Base-by-base conservation (phyloP, 2,113 vertebrate genomes). In the Charadrius vociferus region DNA sequence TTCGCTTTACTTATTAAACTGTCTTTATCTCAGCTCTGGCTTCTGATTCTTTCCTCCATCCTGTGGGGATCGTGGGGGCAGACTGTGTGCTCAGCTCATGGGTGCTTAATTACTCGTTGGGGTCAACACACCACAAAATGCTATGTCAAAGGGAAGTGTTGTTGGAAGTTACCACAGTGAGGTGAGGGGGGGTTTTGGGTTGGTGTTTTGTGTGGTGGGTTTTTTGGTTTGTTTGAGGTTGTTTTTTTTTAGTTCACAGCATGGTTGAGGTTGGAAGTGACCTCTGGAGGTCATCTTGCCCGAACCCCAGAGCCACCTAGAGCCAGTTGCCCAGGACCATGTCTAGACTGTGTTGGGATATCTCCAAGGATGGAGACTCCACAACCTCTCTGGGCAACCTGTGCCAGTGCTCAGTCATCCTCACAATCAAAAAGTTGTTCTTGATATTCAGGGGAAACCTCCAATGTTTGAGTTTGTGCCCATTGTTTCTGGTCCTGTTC, bases 321-420 rank as follows among this genome's bases (percentile, higher is more conserved):
- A 65, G 12, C n/a, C 11, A 3, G 5, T 58, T 61, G 34, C 61
- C 1, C 0, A 41, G 41, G 27, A 34, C 50, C 9, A 1, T n/a
- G 20, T 85, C 24, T 17, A 56, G 29, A 15, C 4, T 3, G 17
- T 32, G 12, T 41, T 45, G 68, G 45, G 43, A 2, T 70, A 1
- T 36, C 23, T 85, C 39, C 36, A 45, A 58, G 32, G 20, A 39
- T 37, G 15, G 20, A 71, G n/a, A 53, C 36, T 19, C n/a, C 8
- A 20, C 21, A 29, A 20, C 4, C 7, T 63, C n/a, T 55, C 32
- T 32, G 39, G 47, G 20, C 53, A 83, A 3, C 10, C 27, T 75
- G 10, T 67, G 23, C 47, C 34, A n/a, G 53, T 34, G 37, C 41
- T 91, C 3, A 2, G 14, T 74, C 37, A 62, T 27, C 23, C n/a